A percentile compares a stretch with the other conserved stretches of the same genome.
These are phyloP conservation scores for Microctenopoma steveboyesi DNA, from an alignment of 2,797 vertebrate genomes.

Conservation along the genomic window DNA sequence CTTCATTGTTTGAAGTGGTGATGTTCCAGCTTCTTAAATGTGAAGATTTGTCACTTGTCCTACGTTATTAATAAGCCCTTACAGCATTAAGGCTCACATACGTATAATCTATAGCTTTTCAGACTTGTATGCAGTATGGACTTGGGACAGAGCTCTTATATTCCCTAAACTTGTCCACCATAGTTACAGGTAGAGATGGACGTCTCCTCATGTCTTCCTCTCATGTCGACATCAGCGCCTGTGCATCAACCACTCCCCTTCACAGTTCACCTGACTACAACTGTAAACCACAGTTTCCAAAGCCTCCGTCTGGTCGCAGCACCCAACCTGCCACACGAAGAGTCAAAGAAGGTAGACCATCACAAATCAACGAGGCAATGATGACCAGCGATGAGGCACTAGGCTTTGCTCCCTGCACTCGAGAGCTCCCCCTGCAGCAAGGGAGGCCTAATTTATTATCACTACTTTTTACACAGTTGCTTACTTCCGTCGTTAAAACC, in stretches of 20 bases:
- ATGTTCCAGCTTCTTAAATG: background rate
- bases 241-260: slow-evolving; percentile 10
- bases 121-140: slow-evolving; percentile 3
- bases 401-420: slow-evolving; percentile 65
- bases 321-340: background rate
- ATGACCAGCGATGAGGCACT: slow-evolving; percentile 72
- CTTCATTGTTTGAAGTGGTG: background rate
- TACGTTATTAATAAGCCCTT: background rate
- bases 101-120: too few relatives aligned
- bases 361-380: slow-evolving; percentile 28
- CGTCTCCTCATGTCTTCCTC: slow-evolving; percentile 4
- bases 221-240: slow-evolving; percentile 21
- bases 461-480: slow-evolving; percentile 65
- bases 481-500: slow-evolving; percentile 61
- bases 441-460: slow-evolving; percentile 69
- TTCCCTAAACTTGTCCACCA: background rate
- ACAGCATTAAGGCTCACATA: background rate
- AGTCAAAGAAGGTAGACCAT: slow-evolving; percentile 27
- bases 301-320: slow-evolving; percentile 27
- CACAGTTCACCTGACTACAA: slow-evolving; percentile 40
- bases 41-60: background rate
- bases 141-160: slow-evolving; percentile 56
- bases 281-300: slow-evolving; percentile 29
- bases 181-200: slow-evolving; percentile 4
- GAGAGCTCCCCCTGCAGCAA: slow-evolving; percentile 65